Base-by-base conservation (phyloP, 2,888 invertebrate species). In the Lasioglossum oenotherae region DNA sequence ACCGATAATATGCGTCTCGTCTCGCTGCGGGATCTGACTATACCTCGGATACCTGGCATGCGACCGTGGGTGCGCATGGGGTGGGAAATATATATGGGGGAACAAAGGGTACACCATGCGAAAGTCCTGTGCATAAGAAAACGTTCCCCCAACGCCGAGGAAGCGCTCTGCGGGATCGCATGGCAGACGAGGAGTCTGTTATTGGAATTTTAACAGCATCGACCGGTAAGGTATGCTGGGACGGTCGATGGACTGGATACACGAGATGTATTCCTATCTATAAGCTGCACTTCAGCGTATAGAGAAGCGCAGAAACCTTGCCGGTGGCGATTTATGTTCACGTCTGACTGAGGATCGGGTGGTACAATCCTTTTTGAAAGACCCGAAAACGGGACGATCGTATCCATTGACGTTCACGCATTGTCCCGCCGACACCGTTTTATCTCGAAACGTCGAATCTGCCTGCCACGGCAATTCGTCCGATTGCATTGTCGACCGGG, bases 401-500 rank as follows among this genome's bases (percentile, higher is more conserved):
- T 16, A 64, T 31, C 31, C 60, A 57, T 77, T 53, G 67, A n/a
- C 35, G 16, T 69, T 31, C 31, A 0, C 35, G 4, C 73, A 14
- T 19, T 27, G 49, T n/a, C 23, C 67, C 12, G 5, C 4, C 31
- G 4, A 44, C 31, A n/a, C 3, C 16, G 73, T 75, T 84, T 83
- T 60, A 73, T 60, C 49, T 10, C 14, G 35, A 16, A 64, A 60
- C 69, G 44, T 74, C 69, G 84, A 84, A 84, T 84, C 72, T 60
- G 78, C 41, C 57, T 92, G 64, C 76, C 89, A 78, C 82, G 86
- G 76, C 90, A 89, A 92, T 92, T 89, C 82, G 85, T 81, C 81
- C 80, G 84, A 89, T 91, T 85, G 91, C 86, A 92, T 91, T 89
- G 93, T 92, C 91, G 91, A 91, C 90, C 87, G 87, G 87, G 91